Evolutionary conservation across 2,797 vertebrate genomes (phyloP), one percentile per base, ranked within the genome.

Genomic region (Spinus olivaceus): DNA sequence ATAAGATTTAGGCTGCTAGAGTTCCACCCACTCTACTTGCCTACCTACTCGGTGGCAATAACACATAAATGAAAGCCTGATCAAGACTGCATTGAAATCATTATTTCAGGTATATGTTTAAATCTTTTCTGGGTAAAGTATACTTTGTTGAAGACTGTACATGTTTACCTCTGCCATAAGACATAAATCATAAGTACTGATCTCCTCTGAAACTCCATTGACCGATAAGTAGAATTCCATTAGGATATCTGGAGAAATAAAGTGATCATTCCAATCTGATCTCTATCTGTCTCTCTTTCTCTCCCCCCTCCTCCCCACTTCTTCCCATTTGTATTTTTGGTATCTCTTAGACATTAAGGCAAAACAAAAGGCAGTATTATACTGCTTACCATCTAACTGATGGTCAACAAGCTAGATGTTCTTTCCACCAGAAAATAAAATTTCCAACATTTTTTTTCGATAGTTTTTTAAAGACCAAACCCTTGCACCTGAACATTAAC

Each of bases 281-380:
- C 16, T 37, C 2, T 8, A 20, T 54, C 8, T 57, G 9, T 24
- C 27, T 22, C 8, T 57, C 14, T 51, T 21, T 8, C 6, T 2
- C 8, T 7, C 1, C 12, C 4, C 17, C 14, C 5, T 5, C 5
- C 5, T 7, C 1, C 0, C 0, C 2, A 3, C 3, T 9, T 11
- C 2, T 56, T 12, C 11, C 15, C 44, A 20, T 57, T 49, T 69
- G 12, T 56, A 37, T 37, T 67, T 59, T 80, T 76, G 15, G 4
- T 66, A 54, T 5, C 8, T 65, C 25, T n/a, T 76, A 49, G 14
- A 66, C 44, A 70, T 15, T 32, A 59, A 64, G 2, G 3, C n/a
- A 82, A 28, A 56, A 50, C 9, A 80, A 66, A 72, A 90, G 7
- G 10, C 28, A 41, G 6, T 23, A 20, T 13, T 72, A 83, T 22